A percentile compares a stretch with the other conserved stretches of the same genome.
These are phyloP conservation scores for Galleria mellonella DNA, from an alignment of 1,140 invertebrate genomes.

Conservation along the genomic window DNA sequence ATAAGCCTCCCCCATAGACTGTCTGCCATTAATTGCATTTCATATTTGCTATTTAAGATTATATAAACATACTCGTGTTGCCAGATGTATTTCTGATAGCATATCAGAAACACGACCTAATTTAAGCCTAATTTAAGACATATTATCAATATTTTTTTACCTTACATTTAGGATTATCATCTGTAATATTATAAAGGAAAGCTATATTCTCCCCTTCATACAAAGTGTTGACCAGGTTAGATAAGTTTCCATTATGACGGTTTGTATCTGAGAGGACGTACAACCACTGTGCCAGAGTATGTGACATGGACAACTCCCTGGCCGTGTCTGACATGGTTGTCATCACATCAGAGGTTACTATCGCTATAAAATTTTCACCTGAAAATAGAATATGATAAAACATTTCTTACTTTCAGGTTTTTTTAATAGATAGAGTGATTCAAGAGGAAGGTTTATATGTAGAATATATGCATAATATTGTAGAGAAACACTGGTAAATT, in stretches of 20 bases:
- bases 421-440: no score
- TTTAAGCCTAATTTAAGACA: neutral
- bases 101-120: no score
- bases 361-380: slow-evolving; percentile 73
- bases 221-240: slow-evolving; percentile 75
- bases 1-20: no score
- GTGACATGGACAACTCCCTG: slow-evolving; percentile 78
- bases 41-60: no score
- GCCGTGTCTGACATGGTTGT: slow-evolving; percentile 80
- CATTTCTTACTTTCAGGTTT: no score
- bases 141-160: slow-evolving; percentile 43
- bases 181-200: slow-evolving; percentile 83
- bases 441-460: no score
- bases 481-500: no score
- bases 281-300: slow-evolving; percentile 85
- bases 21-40: no score
- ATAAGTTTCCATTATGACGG: slow-evolving; percentile 62
- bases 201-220: slow-evolving; percentile 89
- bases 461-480: no score
- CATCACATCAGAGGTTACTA: slow-evolving; percentile 67
- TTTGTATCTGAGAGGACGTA: slow-evolving; percentile 82
- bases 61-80: no score
- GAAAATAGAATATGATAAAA: slow-evolving; percentile 10
- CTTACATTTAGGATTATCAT: slow-evolving; percentile 62
- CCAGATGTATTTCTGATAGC: no score